phyloP scores from a whole-genome alignment of 1,140 invertebrate genomes.

The Ceratina calcarata region DNA sequence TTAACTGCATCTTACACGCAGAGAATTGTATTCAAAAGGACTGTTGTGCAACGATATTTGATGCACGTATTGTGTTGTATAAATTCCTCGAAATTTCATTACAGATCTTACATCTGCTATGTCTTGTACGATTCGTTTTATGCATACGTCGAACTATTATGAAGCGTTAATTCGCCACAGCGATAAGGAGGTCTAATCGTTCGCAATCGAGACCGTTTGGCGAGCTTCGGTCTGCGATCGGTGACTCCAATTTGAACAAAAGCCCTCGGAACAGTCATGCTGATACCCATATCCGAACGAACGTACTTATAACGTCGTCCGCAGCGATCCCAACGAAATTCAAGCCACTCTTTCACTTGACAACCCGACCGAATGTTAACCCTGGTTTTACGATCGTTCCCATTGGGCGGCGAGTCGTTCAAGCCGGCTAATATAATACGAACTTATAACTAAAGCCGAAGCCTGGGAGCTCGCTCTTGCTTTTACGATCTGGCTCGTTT shows the following conservation, averaged over 20 bases:
- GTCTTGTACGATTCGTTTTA: no score
- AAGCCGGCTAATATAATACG: slow-evolving; percentile 79
- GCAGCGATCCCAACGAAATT: slow-evolving; percentile 74
- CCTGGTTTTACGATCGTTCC: slow-evolving; percentile 77
- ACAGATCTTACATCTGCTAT: no score
- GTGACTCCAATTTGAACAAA: slow-evolving; percentile 36
- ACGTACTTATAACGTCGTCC: slow-evolving; percentile 66
- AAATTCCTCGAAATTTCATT: no score
- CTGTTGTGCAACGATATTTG: no score
- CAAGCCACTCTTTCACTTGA: slow-evolving; percentile 78
- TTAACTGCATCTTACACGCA: no score
- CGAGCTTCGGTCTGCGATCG: background rate
- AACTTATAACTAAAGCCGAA: slow-evolving; percentile 80
- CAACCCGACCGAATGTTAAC: slow-evolving; percentile 79
- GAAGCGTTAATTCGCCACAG: background rate
- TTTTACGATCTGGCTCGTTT: slow-evolving; percentile 79
- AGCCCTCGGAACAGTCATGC: slow-evolving; percentile 12
- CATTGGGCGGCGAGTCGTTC: slow-evolving; percentile 74
- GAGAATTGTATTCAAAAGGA: no score
- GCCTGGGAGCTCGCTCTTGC: slow-evolving; percentile 75
- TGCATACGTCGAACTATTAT: background rate
- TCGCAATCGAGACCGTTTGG: background rate
- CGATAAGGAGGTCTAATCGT: background rate
- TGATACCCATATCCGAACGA: slow-evolving; percentile 24
- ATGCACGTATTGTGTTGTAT: no score